Evolutionary conservation across 2,113 vertebrate genomes (phyloP).

Genomic region (Orthochromis malagaraziensis): DNA sequence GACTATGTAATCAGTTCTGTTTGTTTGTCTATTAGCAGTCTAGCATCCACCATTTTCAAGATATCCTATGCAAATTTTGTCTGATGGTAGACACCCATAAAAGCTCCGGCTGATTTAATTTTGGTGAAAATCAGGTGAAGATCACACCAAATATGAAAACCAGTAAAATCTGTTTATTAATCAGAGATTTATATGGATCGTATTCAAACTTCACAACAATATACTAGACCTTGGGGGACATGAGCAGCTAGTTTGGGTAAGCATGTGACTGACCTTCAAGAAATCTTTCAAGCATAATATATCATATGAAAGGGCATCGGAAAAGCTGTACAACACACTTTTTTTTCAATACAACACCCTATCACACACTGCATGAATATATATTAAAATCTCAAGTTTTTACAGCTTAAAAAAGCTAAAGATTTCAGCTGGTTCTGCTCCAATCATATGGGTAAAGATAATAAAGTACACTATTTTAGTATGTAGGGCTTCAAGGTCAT

Average conservation of each 20-base stretch:
- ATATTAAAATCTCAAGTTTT: background rate
- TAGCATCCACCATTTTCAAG: background rate
- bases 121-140: background rate
- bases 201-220: background rate
- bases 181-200: background rate
- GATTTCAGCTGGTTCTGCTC: background rate
- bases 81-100: background rate
- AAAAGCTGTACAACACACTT: background rate
- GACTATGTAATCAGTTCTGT: background rate
- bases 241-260: background rate
- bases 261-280: background rate
- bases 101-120: background rate
- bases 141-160: background rate
- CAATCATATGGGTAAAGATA: accelerated
- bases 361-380: background rate
- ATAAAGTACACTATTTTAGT: background rate
- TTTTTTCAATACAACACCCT: background rate
- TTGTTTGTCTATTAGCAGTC: background rate
- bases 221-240: background rate
- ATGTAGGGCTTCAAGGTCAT: background rate
- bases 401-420: background rate
- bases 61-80: background rate
- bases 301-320: accelerated
- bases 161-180: background rate
- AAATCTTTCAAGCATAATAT: background rate